Evolutionary conservation across 2,797 vertebrate genomes (phyloP).

Genomic region (Hybognathus amarus): DNA sequence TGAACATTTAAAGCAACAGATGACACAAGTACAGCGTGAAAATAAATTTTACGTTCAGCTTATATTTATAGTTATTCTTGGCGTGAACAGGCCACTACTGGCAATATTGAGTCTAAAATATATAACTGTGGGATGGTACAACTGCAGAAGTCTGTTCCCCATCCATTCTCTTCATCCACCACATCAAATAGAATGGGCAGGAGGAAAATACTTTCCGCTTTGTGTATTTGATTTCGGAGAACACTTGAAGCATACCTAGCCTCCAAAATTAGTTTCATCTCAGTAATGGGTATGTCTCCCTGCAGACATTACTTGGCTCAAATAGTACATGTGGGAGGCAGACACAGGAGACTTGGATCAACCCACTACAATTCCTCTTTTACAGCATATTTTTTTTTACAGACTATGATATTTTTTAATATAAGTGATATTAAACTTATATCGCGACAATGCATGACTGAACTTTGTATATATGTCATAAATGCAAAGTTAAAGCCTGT

Average conservation of each 20-base stretch:
- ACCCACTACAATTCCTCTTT: neutral
- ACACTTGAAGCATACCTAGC: conserved; percentile 18
- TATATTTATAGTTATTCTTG: neutral
- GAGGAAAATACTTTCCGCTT: conserved; percentile 46
- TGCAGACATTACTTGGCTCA: conserved; percentile 27
- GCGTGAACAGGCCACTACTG: neutral
- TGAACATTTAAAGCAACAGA: no score
- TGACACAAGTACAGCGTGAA: no score
- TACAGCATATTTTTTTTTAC: neutral
- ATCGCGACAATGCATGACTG: neutral
- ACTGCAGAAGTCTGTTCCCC: conserved; percentile 25
- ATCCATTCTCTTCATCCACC: neutral
- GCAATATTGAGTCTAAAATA: neutral
- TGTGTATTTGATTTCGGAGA: conserved; percentile 21
- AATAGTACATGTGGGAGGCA: neutral
- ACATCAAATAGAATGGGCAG: conserved; percentile 49
- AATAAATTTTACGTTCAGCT: neutral
- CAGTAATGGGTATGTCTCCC: conserved; percentile 37
- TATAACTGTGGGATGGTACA: conserved; percentile 2
- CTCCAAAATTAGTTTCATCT: conserved; percentile 37
- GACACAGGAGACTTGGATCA: neutral
- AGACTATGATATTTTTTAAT: neutral
- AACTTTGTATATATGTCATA: neutral
- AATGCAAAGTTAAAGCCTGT: neutral
- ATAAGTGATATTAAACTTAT: neutral